A percentile compares a stretch with the other conserved stretches of the same genome.
These are phyloP conservation scores for Henricia sp. DNA, from an alignment of 53 echinoderm and acorn worm species.

Conservation along the genomic window DNA sequence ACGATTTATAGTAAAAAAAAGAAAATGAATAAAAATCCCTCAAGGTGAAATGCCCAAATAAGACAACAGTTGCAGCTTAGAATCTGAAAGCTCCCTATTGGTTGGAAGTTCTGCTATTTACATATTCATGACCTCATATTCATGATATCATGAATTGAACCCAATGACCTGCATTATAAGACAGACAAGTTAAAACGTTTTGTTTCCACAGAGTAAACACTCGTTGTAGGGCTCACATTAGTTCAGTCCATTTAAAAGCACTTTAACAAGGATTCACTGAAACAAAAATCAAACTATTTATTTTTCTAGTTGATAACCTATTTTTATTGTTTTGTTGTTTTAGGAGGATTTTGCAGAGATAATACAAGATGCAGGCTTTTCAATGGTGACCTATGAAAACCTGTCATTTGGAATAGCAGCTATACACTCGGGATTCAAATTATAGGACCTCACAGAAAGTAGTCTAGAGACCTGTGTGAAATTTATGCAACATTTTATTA, in stretches of 20 bases:
- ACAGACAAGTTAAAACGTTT: too few species aligned
- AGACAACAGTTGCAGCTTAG: background rate
- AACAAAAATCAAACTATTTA: background rate
- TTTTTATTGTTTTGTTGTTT: conserved; percentile 11
- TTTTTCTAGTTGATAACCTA: background rate
- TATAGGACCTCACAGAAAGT: conserved; percentile 36
- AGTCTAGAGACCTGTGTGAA: too few species aligned
- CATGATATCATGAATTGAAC: too few species aligned
- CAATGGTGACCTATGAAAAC: conserved; percentile 87
- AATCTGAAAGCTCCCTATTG: too few species aligned
- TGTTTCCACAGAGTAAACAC: too few species aligned
- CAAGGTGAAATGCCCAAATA: background rate
- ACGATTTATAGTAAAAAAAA: too few species aligned
- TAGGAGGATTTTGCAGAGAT: conserved; percentile 92
- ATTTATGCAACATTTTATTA: too few species aligned
- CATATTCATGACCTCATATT: too few species aligned
- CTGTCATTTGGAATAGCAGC: conserved; percentile 89
- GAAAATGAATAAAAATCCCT: background rate
- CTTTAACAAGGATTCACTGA: background rate
- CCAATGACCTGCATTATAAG: too few species aligned
- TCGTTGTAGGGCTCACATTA: too few species aligned
- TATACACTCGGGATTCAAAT: conserved; percentile 94
- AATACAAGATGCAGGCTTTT: conserved; percentile 87
- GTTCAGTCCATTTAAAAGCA: too few species aligned
- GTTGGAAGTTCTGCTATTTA: too few species aligned